phyloP scores from a whole-genome alignment of 1,140 invertebrate genomes.

The Battus philenor region DNA sequence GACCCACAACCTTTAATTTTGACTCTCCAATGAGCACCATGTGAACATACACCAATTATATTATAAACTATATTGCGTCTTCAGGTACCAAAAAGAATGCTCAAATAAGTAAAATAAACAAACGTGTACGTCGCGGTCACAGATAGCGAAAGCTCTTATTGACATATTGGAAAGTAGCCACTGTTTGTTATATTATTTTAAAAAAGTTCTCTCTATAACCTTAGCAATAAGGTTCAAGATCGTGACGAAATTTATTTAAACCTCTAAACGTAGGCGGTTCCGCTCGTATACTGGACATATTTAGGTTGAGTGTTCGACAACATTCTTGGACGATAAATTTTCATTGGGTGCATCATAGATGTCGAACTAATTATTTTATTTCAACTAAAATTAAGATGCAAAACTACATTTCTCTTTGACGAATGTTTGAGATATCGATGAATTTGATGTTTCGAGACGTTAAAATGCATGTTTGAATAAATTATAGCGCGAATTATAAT shows the following conservation, averaged over 20 bases:
- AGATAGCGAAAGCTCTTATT: constrained; percentile 70
- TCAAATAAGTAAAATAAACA: constrained; percentile 57
- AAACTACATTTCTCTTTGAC: too few relatives aligned
- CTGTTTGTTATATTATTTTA: constrained; percentile 16
- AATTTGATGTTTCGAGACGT: too few relatives aligned
- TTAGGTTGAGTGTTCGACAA: constrained; percentile 24
- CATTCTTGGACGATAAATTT: constrained; percentile 20
- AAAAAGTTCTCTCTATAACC: constrained; percentile 21
- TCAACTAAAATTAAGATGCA: too few relatives aligned
- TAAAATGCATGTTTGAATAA: too few relatives aligned
- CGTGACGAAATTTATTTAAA: constrained; percentile 10
- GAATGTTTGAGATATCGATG: too few relatives aligned
- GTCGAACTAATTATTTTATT: too few relatives aligned
- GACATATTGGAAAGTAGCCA: constrained; percentile 64
- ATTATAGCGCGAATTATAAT: too few relatives aligned
- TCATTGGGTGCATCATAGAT: constrained; percentile 18
- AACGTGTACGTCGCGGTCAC: constrained; percentile 46
- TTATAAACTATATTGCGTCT: too few relatives aligned
- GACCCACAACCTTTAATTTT: too few relatives aligned
- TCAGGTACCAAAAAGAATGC: constrained; percentile 29
- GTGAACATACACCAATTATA: too few relatives aligned
- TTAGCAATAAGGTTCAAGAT: constrained; percentile 11
- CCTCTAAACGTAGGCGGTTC: constrained; percentile 16
- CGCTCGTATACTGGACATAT: constrained; percentile 21
- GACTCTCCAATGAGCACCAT: too few relatives aligned